phyloP scores from a whole-genome alignment of 2,888 invertebrate species.

The Proisotoma minuta region DNA sequence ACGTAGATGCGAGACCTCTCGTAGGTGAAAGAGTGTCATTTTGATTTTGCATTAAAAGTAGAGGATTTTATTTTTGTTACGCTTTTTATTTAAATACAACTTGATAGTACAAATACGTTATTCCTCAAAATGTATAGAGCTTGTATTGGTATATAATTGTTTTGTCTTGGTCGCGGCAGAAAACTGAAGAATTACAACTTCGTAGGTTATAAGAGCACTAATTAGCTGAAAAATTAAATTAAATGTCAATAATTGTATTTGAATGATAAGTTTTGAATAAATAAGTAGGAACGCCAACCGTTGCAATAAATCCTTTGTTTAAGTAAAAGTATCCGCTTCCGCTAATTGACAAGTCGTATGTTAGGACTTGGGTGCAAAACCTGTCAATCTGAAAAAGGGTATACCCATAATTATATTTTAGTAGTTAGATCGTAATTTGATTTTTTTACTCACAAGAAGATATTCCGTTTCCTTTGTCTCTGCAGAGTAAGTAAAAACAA shows the following conservation, averaged over 20 bases:
- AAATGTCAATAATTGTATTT: neutral
- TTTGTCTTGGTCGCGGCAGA: slow-evolving; percentile 8
- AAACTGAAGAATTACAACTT: slow-evolving; percentile 27
- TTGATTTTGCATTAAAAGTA: too few species aligned
- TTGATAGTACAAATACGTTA: too few species aligned
- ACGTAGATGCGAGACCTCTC: too few species aligned
- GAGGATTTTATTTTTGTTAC: too few species aligned
- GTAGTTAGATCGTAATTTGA: too few species aligned
- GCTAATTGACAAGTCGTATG: slow-evolving; percentile 18
- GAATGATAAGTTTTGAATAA: neutral
- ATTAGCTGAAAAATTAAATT: slow-evolving; percentile 5
- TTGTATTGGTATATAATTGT: neutral
- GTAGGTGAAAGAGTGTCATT: too few species aligned
- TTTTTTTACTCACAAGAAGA: too few species aligned
- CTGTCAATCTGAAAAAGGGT: slow-evolving; percentile 20
- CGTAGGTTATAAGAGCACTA: slow-evolving; percentile 25
- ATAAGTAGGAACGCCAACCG: too few species aligned
- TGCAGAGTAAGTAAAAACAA: neutral
- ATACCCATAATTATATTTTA: neutral
- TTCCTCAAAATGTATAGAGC: too few species aligned
- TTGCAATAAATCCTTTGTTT: slow-evolving; percentile 24
- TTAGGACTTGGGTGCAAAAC: slow-evolving; percentile 22
- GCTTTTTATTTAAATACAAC: too few species aligned
- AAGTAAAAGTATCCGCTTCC: slow-evolving; percentile 30
- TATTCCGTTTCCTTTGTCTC: neutral